Percentiles rank a stretch among this genome's conserved stretches.
Evolutionary conservation across 2,888 invertebrate species (phyloP).

Genomic region (Empis livida): DNA sequence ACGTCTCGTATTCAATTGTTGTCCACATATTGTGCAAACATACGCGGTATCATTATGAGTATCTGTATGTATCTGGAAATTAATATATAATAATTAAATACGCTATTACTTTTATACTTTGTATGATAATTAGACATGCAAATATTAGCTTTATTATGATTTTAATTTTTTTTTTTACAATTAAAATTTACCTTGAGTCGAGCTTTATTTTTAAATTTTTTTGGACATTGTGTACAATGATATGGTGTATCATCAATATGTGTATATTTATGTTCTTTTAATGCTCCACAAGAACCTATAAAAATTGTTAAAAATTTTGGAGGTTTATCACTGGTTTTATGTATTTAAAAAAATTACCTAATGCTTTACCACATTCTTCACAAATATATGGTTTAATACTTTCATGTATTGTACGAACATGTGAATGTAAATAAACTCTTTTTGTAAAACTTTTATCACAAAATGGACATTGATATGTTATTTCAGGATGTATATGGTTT

Average conservation of each 20-base stretch:
- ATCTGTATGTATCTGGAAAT: not conserved
- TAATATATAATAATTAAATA: too few species aligned
- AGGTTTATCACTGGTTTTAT: too few species aligned
- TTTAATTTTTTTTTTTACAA: too few species aligned
- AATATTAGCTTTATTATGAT: too few species aligned
- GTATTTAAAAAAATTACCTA: too few species aligned
- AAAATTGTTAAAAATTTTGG: too few species aligned
- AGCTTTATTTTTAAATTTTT: constrained; percentile 15
- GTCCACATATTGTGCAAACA: constrained; percentile 34
- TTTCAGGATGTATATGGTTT: constrained; percentile 19
- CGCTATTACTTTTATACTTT: too few species aligned
- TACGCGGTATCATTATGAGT: constrained; percentile 18
- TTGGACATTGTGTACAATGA: constrained; percentile 23
- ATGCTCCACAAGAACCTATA: constrained; percentile 29
- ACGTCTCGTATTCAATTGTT: constrained; percentile 34
- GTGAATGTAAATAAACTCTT: too few species aligned
- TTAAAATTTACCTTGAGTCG: too few species aligned
- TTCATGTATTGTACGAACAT: constrained; percentile 9
- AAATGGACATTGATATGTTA: constrained; percentile 20
- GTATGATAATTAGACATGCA: too few species aligned
- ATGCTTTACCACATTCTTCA: constrained; percentile 28
- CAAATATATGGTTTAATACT: constrained; percentile 26
- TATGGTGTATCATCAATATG: constrained; percentile 29
- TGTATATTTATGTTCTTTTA: constrained; percentile 30
- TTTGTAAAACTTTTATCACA: constrained; percentile 19